These are phyloP conservation scores for Phylloscopus whistleri DNA, from an alignment of 2,113 vertebrate genomes.

Conservation along the genomic window DNA sequence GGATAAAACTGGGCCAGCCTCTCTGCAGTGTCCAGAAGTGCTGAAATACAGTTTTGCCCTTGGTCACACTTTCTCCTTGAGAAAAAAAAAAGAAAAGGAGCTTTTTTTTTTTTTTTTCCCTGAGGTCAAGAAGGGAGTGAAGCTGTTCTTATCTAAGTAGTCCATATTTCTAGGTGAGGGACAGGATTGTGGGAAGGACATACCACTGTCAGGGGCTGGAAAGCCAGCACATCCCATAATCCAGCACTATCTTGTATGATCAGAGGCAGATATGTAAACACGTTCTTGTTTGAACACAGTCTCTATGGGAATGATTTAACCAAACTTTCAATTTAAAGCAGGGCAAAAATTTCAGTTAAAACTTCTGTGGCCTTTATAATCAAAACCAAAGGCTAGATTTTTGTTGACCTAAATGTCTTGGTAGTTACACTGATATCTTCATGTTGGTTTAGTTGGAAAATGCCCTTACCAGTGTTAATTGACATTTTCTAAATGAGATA, in stretches of 20 bases:
- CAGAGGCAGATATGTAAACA: constrained; percentile 19
- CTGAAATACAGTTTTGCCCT: neutral
- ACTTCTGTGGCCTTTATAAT: neutral
- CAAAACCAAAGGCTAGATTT: neutral
- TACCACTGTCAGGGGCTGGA: rapidly evolving
- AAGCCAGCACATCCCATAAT: neutral
- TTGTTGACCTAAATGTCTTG: neutral
- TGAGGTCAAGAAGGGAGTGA: neutral
- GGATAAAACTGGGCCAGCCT: neutral
- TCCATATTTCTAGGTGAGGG: neutral
- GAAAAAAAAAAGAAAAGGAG: neutral
- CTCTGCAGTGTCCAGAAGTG: neutral
- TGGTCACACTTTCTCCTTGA: neutral
- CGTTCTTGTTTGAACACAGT: neutral
- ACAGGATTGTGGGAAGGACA: neutral
- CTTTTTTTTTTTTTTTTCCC: too few relatives aligned
- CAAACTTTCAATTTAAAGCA: neutral
- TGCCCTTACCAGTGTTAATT: neutral
- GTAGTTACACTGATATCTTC: neutral
- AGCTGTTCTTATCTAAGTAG: constrained; percentile 7
- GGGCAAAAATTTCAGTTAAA: neutral
- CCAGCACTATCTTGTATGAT: constrained; percentile 38
- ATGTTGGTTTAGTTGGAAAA: constrained; percentile 1
- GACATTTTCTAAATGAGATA: constrained; percentile 20
- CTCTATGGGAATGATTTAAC: neutral